These are phyloP conservation scores for Litocranius walleri DNA, from an alignment of 2,113 vertebrate genomes.

Conservation along the genomic window DNA sequence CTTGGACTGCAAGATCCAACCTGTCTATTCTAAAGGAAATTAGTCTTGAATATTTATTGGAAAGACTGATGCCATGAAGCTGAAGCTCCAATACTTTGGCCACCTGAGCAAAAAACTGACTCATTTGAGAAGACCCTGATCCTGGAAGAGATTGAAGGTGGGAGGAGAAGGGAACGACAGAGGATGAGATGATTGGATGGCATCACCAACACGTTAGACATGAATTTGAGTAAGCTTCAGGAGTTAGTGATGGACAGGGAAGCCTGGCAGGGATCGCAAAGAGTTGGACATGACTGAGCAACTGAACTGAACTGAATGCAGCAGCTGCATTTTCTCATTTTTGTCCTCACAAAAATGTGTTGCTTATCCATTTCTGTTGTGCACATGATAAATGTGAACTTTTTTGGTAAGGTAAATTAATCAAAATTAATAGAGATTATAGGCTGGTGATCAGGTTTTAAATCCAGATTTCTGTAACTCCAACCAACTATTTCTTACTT, in stretches of 20 bases:
- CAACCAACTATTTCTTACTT: neutral
- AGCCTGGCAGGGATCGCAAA: neutral
- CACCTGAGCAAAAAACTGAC: neutral
- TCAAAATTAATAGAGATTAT: neutral
- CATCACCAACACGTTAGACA: neutral
- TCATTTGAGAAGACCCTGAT: neutral
- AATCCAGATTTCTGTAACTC: neutral
- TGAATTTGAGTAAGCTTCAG: neutral
- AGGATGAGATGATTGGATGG: neutral
- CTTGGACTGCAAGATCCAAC: neutral
- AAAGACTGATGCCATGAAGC: neutral
- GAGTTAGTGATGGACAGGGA: neutral
- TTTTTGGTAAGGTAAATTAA: neutral
- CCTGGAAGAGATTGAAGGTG: neutral
- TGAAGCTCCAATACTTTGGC: neutral
- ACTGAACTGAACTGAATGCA: neutral
- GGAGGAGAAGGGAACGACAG: neutral
- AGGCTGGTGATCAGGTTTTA: neutral
- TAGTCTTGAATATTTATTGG: neutral
- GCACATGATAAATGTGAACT: neutral
- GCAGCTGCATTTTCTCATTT: neutral
- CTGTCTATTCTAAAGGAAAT: neutral
- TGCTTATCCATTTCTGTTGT: neutral
- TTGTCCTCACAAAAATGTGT: neutral
- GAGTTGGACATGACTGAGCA: neutral